Conservation (phyloP, 1,140 invertebrate species). For the Frieseomelitta varia region DNA sequence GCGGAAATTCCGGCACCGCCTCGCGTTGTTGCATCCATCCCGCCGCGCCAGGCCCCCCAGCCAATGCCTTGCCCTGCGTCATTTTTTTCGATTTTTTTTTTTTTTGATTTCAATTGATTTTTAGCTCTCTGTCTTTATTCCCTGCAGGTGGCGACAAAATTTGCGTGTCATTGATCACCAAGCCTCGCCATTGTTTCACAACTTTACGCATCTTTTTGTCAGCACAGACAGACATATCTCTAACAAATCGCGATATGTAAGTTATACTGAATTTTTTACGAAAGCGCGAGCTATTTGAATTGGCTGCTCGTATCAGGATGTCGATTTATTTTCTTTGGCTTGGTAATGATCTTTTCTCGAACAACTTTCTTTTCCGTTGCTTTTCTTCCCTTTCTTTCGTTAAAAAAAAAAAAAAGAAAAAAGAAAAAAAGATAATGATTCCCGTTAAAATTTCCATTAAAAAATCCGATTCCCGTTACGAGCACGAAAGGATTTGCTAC, state of each 20-base stretch:
- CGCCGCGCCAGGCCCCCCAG: conserved; percentile 76
- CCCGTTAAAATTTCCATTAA: too few species aligned
- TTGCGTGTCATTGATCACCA: conserved; percentile 67
- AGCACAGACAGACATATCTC: conserved; percentile 7
- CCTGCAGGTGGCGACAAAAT: conserved; percentile 76
- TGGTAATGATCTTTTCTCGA: background rate
- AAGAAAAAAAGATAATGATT: background rate
- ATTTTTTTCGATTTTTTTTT: conserved; percentile 73
- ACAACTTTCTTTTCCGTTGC: background rate
- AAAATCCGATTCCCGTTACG: conserved; percentile 36
- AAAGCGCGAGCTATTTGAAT: conserved; percentile 37
- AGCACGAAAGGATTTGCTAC: conserved; percentile 41
- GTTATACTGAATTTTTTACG: background rate
- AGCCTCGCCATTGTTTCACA: conserved; percentile 55
- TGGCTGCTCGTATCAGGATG: conserved; percentile 35
- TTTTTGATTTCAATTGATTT: conserved; percentile 70
- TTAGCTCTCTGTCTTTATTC: conserved; percentile 75
- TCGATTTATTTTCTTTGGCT: background rate
- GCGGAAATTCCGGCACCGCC: conserved; percentile 78
- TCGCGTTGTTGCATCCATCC: conserved; percentile 80
- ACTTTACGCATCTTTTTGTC: conserved; percentile 10
- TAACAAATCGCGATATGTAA: background rate
- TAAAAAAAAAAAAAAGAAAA: too few species aligned
- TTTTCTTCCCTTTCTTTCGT: background rate
- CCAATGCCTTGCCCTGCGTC: conserved; percentile 80